Evolutionary conservation across 2,888 invertebrate species (phyloP).

Genomic region (Limenitis arthemis): DNA sequence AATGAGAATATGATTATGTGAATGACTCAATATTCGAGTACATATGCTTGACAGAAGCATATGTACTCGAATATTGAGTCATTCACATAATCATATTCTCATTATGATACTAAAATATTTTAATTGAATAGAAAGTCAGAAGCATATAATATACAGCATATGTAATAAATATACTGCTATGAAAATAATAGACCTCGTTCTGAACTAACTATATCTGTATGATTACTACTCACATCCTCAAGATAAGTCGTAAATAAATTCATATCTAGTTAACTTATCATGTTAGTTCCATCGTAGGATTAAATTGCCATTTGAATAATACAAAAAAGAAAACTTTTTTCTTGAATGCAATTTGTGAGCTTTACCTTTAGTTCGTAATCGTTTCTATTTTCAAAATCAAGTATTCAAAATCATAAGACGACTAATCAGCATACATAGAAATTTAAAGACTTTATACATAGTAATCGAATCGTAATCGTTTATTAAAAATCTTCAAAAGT

Average conservation of each 20-base stretch:
- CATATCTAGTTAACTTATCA: constrained; percentile 17
- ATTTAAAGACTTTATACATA: too few relatives aligned
- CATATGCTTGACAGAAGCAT: too few relatives aligned
- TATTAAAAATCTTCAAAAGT: too few relatives aligned
- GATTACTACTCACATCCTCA: constrained; percentile 22
- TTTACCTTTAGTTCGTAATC: too few relatives aligned
- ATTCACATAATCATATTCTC: too few relatives aligned
- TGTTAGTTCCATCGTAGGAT: constrained; percentile 11
- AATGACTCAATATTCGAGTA: too few relatives aligned
- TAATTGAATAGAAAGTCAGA: constrained; percentile 5
- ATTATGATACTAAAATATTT: constrained; percentile 1
- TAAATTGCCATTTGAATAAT: constrained; percentile 10
- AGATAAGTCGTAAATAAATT: constrained; percentile 20
- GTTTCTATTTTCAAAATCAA: too few relatives aligned
- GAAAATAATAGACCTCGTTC: constrained; percentile 17
- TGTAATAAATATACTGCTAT: constrained; percentile 9
- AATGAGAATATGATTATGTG: too few relatives aligned
- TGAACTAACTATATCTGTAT: constrained; percentile 18
- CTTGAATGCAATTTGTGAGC: neutral
- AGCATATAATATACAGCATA: constrained; percentile 5
- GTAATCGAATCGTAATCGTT: too few relatives aligned
- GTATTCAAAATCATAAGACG: too few relatives aligned
- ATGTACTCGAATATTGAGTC: too few relatives aligned
- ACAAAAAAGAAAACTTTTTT: neutral
- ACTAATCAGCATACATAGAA: too few relatives aligned